Percentiles rank a stretch among this genome's conserved stretches.
Evolutionary conservation across 1,140 invertebrate species (phyloP).

Genomic region (Drosophila bipectinata): DNA sequence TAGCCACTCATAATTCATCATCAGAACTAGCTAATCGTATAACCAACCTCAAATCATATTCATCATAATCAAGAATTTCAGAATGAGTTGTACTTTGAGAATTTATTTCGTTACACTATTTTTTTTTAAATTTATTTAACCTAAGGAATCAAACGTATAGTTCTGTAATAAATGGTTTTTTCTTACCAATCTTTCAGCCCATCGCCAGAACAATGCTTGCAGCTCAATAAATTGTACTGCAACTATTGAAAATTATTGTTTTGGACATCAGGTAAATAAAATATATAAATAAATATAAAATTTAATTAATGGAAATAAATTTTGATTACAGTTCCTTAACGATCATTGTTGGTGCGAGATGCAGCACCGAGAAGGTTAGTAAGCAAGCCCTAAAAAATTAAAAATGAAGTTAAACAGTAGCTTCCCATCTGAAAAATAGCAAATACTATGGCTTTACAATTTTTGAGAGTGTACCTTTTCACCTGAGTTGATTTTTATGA

Average conservation of each 20-base stretch:
- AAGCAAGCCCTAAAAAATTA: not conserved
- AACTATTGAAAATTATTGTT: slow-evolving; percentile 85
- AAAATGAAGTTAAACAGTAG: not conserved
- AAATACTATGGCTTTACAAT: not conserved
- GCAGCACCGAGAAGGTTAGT: slow-evolving; percentile 82
- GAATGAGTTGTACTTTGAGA: no score
- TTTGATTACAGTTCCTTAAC: slow-evolving; percentile 84
- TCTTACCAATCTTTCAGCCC: slow-evolving; percentile 19
- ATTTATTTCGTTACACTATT: no score
- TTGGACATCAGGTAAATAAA: slow-evolving; percentile 70
- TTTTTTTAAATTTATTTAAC: no score
- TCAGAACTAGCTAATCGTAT: no score
- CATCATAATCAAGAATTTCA: no score
- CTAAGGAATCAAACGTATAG: no score
- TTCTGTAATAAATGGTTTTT: no score
- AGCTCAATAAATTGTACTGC: slow-evolving; percentile 78
- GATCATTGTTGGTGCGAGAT: slow-evolving; percentile 89
- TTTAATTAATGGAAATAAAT: not conserved
- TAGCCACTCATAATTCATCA: no score
- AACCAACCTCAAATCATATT: no score
- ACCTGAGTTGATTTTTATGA: slow-evolving; percentile 56
- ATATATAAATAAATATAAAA: not conserved
- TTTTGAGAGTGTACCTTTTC: slow-evolving; percentile 7
- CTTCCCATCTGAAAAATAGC: no score
- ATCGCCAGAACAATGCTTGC: slow-evolving; percentile 51